Base-by-base conservation (phyloP, 2,797 vertebrate genomes). In the Alosa sapidissima region DNA sequence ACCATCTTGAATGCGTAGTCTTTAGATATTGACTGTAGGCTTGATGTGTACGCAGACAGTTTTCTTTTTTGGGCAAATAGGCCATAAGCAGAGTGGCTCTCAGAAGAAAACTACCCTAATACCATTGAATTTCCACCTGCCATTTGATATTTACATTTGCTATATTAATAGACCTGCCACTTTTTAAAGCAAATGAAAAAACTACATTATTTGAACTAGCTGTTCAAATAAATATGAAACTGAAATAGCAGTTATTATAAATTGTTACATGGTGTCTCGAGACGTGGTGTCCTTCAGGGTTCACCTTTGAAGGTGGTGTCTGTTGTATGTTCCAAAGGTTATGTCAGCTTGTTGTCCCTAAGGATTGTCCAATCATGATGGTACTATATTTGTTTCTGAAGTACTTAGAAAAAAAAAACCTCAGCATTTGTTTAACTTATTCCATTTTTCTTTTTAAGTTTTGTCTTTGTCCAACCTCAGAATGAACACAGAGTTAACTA, bases 1-100 rank as follows among this genome's bases (percentile, higher is more conserved):
- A 49, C 51, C 51, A 78, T 36, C 72, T 78, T 78, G 36, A 78
- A 78, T 78, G 72, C 36, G 21, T 75, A 21, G 16, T 78, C 47
- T 78, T 41, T 78, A 78, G 72, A 14, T 45, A 47, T 78, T 16
- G 36, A 47, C 6, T 21, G 72, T 78, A 21, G 41, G 41, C 3
- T 21, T 75, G 68, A 75, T 47, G 41, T 78, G 41, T 78, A 45
- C 47, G 65, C 11, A 16, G 41, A 6, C 33, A 13, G 28, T 36
- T 72, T 68, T 36, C 14, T 24, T 36, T 36, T 65, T 65, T 65
- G 60, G 10, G 6, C 10, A 24, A 6, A 62, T 24, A 8, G 7
- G 24, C 28, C 65, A 28, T 36, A 33, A 68, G 62, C 62, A 72
- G 33, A 11, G 24, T 72, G 28, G 65, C 28, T 72, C 28, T 16